phyloP scores from a whole-genome alignment of 2,888 invertebrate species.

The Agapetus fuscipes region DNA sequence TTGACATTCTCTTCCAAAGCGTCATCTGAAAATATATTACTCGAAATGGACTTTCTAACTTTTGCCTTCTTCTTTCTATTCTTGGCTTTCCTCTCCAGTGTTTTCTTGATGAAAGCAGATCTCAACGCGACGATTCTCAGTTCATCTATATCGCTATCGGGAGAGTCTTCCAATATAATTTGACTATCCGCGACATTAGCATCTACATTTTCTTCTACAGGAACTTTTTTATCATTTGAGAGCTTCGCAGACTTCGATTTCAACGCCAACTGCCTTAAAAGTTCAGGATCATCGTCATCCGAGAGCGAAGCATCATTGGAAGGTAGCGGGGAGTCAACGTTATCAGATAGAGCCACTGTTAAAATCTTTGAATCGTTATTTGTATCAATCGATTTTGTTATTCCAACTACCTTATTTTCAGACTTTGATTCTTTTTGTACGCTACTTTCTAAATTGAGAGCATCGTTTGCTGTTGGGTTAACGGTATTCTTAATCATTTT shows the following conservation, averaged over 20 bases:
- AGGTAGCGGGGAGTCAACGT: background rate
- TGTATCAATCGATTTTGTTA: constrained; percentile 1
- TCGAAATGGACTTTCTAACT: constrained; percentile 32
- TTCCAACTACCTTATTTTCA: background rate
- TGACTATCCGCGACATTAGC: no score
- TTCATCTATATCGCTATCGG: constrained; percentile 53
- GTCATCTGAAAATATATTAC: constrained; percentile 28
- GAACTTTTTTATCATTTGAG: background rate
- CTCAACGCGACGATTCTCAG: constrained; percentile 56
- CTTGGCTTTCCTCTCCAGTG: constrained; percentile 44
- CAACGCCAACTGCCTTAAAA: constrained; percentile 37
- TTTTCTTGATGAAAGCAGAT: constrained; percentile 58
- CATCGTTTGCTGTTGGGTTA: background rate
- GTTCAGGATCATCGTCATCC: constrained; percentile 42
- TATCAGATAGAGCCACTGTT: no score
- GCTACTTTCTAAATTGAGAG: background rate
- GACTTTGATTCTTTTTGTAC: background rate
- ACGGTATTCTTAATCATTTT: constrained; percentile 11
- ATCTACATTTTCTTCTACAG: constrained; percentile 1
- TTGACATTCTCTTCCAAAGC: constrained; percentile 24
- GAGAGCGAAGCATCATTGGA: constrained; percentile 19
- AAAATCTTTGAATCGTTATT: background rate
- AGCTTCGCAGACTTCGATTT: constrained; percentile 31
- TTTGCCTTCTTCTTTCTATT: constrained; percentile 26
- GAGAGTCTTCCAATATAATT: no score